A percentile compares a stretch with the other conserved stretches of the same genome.
These are phyloP conservation scores for Alosa alosa DNA, from an alignment of 2,113 vertebrate genomes.

Conservation along the genomic window DNA sequence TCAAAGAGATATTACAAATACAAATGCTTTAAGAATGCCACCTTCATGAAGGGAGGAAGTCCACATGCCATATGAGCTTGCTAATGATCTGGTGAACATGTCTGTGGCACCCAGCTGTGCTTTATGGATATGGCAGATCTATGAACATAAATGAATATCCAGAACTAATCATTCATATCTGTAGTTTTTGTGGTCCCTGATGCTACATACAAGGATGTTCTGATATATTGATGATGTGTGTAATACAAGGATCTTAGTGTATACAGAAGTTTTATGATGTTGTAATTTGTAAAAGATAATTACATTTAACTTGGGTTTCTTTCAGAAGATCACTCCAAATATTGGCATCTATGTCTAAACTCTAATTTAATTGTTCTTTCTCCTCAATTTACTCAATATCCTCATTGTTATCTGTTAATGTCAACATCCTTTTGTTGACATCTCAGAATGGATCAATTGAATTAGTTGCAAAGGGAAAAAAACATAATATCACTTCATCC, in stretches of 20 bases:
- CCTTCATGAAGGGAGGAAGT: too few species aligned
- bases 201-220: too few species aligned
- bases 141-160: background rate
- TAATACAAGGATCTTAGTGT: too few species aligned
- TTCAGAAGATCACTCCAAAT: background rate
- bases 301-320: too few species aligned
- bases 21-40: background rate
- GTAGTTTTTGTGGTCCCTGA: background rate
- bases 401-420: background rate
- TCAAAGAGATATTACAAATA: background rate
- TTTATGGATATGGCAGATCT: background rate
- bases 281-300: too few species aligned
- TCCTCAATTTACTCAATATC: background rate
- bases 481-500: background rate
- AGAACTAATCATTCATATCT: background rate
- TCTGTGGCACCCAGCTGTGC: background rate
- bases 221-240: too few species aligned
- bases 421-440: background rate
- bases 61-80: background rate
- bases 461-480: background rate
- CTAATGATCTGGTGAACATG: background rate
- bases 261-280: too few species aligned
- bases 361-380: background rate
- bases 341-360: background rate
- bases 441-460: background rate